A percentile compares a stretch with the other conserved stretches of the same genome.
These are phyloP conservation scores for Eulemur albifrons DNA, from an alignment of 2,797 vertebrate genomes.

Conservation along the genomic window DNA sequence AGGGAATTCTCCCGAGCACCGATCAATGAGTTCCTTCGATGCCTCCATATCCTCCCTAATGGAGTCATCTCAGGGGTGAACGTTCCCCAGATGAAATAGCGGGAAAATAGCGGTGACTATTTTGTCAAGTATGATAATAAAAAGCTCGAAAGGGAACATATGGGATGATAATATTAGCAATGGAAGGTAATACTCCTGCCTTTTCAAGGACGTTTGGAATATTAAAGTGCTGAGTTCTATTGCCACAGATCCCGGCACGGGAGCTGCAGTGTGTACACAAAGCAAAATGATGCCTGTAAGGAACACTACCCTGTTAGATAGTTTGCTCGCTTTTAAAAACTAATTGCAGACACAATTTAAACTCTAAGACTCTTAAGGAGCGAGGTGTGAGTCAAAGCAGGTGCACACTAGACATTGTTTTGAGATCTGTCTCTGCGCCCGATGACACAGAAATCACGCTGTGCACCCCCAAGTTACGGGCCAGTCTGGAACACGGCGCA, in stretches of 20 bases:
- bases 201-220: background rate
- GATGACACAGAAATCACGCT: rapidly evolving
- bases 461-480: rapidly evolving
- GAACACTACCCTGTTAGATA: rapidly evolving
- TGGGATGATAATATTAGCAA: rapidly evolving
- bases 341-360: background rate
- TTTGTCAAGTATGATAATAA: background rate
- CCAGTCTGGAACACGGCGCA: rapidly evolving
- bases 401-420: rapidly evolving
- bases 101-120: background rate
- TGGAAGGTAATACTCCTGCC: rapidly evolving
- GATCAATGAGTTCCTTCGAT: background rate
- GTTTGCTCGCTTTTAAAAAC: background rate
- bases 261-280: rapidly evolving
- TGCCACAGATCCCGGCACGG: rapidly evolving
- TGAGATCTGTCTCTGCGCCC: background rate
- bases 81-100: background rate
- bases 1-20: background rate
- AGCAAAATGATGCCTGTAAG: background rate
- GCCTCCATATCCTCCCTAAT: background rate
- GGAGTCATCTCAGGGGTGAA: background rate
- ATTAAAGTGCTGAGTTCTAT: background rate
- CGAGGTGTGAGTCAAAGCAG: background rate
- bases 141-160: background rate
- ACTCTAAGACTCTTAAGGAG: no score